These are phyloP conservation scores for Sicus ferrugineus DNA, from an alignment of 2,888 invertebrate genomes.

Conservation along the genomic window DNA sequence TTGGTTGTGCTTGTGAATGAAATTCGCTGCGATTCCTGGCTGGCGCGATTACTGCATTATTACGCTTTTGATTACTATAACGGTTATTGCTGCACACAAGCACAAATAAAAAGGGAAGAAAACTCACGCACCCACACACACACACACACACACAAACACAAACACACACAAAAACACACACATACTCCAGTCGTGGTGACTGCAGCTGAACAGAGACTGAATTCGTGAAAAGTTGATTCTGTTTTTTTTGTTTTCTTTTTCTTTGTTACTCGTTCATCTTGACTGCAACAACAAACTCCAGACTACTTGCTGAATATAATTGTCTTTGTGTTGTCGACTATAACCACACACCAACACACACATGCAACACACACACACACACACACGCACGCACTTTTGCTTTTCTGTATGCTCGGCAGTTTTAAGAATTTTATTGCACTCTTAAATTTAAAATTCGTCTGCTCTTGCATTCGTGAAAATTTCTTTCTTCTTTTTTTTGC, in stretches of 20 bases:
- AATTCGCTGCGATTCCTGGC: slow-evolving; percentile 24
- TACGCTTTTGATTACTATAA: slow-evolving; percentile 24
- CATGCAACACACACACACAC: neutral
- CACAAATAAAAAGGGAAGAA: neutral
- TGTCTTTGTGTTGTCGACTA: slow-evolving; percentile 31
- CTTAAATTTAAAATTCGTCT: slow-evolving; percentile 5
- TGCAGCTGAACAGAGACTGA: neutral
- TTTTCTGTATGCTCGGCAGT: neutral
- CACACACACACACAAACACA: slow-evolving; percentile 13
- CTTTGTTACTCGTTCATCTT: slow-evolving; percentile 5
- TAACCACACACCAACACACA: neutral
- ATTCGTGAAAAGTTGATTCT: neutral
- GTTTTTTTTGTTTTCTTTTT: no score
- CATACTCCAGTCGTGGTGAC: neutral
- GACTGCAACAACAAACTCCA: neutral
- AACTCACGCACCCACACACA: neutral
- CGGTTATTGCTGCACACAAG: slow-evolving; percentile 16
- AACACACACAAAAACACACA: slow-evolving; percentile 8
- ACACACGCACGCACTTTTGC: neutral
- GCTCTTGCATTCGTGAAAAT: neutral
- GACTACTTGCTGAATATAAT: slow-evolving; percentile 7
- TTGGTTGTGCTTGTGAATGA: neutral
- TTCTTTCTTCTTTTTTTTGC: neutral
- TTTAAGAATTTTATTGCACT: slow-evolving; percentile 4
- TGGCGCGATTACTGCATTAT: slow-evolving; percentile 23